Percentiles rank a stretch among this genome's conserved stretches.
These are phyloP conservation scores for Capromys pilorides DNA, from an alignment of 2,797 vertebrate genomes.

Conservation along the genomic window DNA sequence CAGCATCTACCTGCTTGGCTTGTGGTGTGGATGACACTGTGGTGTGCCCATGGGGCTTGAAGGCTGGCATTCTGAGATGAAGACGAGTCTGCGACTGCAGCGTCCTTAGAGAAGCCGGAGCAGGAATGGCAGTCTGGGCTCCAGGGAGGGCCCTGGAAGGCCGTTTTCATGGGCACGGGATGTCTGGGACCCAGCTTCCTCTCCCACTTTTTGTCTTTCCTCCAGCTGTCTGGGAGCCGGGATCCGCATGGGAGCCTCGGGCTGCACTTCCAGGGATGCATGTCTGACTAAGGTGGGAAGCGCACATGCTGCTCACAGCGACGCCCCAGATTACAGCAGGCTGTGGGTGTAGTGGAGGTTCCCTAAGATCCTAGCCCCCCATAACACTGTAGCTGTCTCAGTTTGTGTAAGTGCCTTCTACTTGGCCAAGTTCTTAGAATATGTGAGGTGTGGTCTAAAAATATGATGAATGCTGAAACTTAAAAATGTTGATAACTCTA, in stretches of 20 bases:
- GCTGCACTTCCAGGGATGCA: no score
- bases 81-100: not conserved
- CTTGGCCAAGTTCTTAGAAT: not conserved
- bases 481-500: not conserved
- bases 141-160: rapidly evolving
- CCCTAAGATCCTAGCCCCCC: no score
- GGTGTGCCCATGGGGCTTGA: not conserved
- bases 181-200: rapidly evolving
- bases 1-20: not conserved
- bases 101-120: rapidly evolving
- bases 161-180: rapidly evolving
- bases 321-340: not conserved
- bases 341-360: rapidly evolving
- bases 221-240: rapidly evolving
- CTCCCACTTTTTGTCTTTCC: rapidly evolving
- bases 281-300: not conserved
- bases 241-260: no score
- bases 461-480: not conserved
- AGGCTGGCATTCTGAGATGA: not conserved
- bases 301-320: no score
- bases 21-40: not conserved
- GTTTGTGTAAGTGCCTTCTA: not conserved
- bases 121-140: rapidly evolving
- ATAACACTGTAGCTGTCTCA: no score
- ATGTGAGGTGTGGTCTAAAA: not conserved